phyloP scores from a whole-genome alignment of 2,888 invertebrate species.

The Drosophila meridiana region DNA sequence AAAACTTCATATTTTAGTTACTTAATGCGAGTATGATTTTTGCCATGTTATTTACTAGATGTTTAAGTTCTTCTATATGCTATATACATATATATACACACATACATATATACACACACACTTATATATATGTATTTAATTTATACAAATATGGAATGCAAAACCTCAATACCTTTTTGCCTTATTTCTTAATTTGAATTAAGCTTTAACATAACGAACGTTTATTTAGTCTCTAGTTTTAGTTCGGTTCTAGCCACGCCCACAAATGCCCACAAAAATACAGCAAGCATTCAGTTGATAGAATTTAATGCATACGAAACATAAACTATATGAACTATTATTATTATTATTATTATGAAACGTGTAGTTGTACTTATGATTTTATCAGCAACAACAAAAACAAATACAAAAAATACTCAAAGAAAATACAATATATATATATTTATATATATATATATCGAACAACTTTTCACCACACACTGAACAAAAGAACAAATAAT shows the following conservation, averaged over 20 bases:
- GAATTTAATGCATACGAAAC: constrained; percentile 26
- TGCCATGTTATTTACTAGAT: constrained; percentile 66
- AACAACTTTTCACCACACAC: constrained; percentile 67
- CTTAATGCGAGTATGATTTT: constrained; percentile 49
- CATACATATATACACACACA: constrained; percentile 10
- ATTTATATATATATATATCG: constrained; percentile 27
- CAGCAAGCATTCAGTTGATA: constrained; percentile 5
- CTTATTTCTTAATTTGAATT: constrained; percentile 66
- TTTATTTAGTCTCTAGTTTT: constrained; percentile 62
- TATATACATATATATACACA: constrained; percentile 22
- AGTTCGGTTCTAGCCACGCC: constrained; percentile 57
- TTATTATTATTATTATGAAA: constrained; percentile 44
- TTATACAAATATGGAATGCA: constrained; percentile 56
- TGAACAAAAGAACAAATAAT: constrained; percentile 67
- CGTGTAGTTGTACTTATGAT: constrained; percentile 75
- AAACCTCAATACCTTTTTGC: constrained; percentile 73
- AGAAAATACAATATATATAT: constrained; percentile 50
- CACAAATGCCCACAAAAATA: constrained; percentile 39
- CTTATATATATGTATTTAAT: constrained; percentile 23
- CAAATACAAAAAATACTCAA: constrained; percentile 71
- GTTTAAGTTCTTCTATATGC: constrained; percentile 41
- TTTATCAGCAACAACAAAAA: constrained; percentile 51
- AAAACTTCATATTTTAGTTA: constrained; percentile 58
- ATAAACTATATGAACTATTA: constrained; percentile 18
- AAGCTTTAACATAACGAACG: constrained; percentile 61